Base-by-base conservation (phyloP, 2,888 invertebrate species). In the Gryllus longicercus region DNA sequence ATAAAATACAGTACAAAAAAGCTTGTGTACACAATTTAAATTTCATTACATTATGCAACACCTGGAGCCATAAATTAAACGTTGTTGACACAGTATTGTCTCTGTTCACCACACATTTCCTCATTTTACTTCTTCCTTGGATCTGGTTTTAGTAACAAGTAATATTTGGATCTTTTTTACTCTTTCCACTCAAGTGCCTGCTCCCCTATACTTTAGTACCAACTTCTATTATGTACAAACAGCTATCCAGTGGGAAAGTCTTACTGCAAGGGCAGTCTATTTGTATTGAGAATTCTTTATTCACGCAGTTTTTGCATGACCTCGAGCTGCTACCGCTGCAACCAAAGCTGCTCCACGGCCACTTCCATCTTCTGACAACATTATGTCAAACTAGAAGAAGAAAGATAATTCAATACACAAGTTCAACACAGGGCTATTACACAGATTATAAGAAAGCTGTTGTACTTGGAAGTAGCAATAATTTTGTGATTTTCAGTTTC, bases 291-390 rank as follows among this genome's bases (percentile, higher is more conserved):
- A 38, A 38, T 38, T 38, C 38, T 38, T 38, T 38, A 38, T 38
- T 38, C 38, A 38, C 38, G 38, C 38, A 38, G 38, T 38, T 38
- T 38, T 38, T 38, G 38, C 38, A 38, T 38, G 38, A 38, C 92
- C 91, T 84, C 93, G 90, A 84, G 92, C 92, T 76, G 95, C 95
- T 74, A 97, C 97, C 14, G 98, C 97, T n/a, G 97, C 97, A 18
- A 98, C 97, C 79, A 98, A 88, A 81, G 98, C 98, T 79, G 98
- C 98, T 50, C 98, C 98, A 85, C 96, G 93, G n/a, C 98, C 98
- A 85, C 96, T 96, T 79, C 98, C 98, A 86, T 98, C 98, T 87
- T 97, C 96, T 1, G 97, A 97, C 80, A 98, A 88, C 96, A 97
- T 97, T 84, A 98, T 89, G 87, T 96, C 94, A 87, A 96, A 97